A percentile compares a stretch with the other conserved stretches of the same genome.
Conservation (phyloP, 2,888 invertebrate genomes). For the Rhingia rostrata region DNA sequence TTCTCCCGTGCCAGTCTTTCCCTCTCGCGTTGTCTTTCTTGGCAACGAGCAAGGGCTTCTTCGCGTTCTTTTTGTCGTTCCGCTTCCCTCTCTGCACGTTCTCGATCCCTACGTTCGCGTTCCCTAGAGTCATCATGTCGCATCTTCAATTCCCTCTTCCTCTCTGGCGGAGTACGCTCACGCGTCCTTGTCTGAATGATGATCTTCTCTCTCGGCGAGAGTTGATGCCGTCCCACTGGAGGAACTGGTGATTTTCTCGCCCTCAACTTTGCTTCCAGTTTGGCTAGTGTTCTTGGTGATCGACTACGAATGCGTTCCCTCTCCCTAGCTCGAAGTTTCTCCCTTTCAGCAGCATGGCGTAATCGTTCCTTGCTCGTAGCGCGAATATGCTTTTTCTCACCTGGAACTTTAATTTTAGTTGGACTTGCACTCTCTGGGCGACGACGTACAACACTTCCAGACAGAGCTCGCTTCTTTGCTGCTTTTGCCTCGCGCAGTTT, state of each 20-base stretch:
- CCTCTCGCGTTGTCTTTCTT: slow-evolving; percentile 85
- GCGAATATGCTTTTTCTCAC: slow-evolving; percentile 80
- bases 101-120: slow-evolving; percentile 85
- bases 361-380: slow-evolving; percentile 80
- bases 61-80: slow-evolving; percentile 86
- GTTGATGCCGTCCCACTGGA: slow-evolving; percentile 82
- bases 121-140: slow-evolving; percentile 84
- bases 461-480: slow-evolving; percentile 79
- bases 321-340: slow-evolving; percentile 83
- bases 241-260: slow-evolving; percentile 83
- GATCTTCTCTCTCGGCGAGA: slow-evolving; percentile 82
- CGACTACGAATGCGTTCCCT: slow-evolving; percentile 83
- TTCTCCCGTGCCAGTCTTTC: slow-evolving; percentile 83
- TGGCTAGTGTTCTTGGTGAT: slow-evolving; percentile 82
- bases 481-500: slow-evolving; percentile 82
- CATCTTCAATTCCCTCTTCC: slow-evolving; percentile 79
- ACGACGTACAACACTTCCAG: slow-evolving; percentile 78
- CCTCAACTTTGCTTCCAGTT: slow-evolving; percentile 84
- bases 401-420: slow-evolving; percentile 78
- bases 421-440: slow-evolving; percentile 80
- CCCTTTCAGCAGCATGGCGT: slow-evolving; percentile 83
- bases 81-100: slow-evolving; percentile 84
- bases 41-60: slow-evolving; percentile 87
- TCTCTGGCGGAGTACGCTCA: slow-evolving; percentile 81
- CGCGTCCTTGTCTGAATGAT: slow-evolving; percentile 81